Percentiles rank a stretch among this genome's conserved stretches.
Conservation (phyloP, 2,797 vertebrate genomes). For the Coreius guichenoti region DNA sequence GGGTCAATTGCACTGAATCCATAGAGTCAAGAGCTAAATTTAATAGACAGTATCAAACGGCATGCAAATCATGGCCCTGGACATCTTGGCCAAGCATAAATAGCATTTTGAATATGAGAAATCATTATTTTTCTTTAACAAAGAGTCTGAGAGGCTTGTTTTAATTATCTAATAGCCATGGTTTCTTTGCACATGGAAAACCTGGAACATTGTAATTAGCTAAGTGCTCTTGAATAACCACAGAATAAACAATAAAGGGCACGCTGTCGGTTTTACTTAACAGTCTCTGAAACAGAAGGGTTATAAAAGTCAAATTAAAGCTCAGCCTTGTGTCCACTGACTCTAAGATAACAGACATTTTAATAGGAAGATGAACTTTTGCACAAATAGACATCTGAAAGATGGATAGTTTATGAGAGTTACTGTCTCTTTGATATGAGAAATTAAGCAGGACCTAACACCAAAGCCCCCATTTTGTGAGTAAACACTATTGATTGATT, state of each 20-base stretch:
- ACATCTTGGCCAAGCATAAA: constrained; percentile 62
- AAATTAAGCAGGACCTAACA: background rate
- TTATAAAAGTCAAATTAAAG: constrained; percentile 32
- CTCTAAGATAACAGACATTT: constrained; percentile 19
- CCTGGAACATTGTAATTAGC: constrained; percentile 66
- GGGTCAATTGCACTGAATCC: constrained; percentile 15
- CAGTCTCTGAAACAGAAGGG: constrained; percentile 27
- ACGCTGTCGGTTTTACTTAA: constrained; percentile 36
- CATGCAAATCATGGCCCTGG: constrained; percentile 47
- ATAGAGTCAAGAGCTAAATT: background rate
- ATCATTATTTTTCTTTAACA: constrained; percentile 57
- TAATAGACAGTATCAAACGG: constrained; percentile 14
- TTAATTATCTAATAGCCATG: constrained; percentile 67
- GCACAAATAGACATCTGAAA: constrained; percentile 11
- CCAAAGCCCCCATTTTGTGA: background rate
- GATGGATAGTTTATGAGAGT: background rate
- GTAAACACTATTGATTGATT: constrained; percentile 6
- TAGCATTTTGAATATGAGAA: constrained; percentile 64
- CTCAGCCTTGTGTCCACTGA: background rate
- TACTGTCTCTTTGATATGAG: background rate
- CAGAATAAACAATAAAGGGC: constrained; percentile 51
- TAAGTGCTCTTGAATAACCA: constrained; percentile 62
- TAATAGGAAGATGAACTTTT: background rate
- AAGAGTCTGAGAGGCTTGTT: constrained; percentile 52
- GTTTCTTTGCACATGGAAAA: constrained; percentile 52